A percentile compares a stretch with the other conserved stretches of the same genome.
phyloP scores from a whole-genome alignment of 1,140 invertebrate species.

The Amyelois transitella region DNA sequence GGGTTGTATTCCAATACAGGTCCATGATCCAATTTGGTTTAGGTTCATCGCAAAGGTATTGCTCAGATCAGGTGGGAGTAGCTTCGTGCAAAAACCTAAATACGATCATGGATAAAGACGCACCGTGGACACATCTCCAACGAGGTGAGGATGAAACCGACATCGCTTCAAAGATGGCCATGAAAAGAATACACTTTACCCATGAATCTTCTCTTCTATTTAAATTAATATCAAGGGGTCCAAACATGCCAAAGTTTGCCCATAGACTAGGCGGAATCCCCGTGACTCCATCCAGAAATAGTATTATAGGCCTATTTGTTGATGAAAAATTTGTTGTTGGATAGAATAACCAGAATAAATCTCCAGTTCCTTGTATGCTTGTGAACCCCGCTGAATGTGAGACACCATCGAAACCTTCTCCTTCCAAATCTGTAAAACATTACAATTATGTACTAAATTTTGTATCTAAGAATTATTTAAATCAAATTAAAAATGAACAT shows the following conservation, averaged over 20 bases:
- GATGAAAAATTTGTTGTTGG: conserved; percentile 17
- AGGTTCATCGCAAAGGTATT: too few relatives aligned
- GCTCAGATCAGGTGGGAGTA: too few relatives aligned
- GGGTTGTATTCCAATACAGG: too few relatives aligned
- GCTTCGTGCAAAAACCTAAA: too few relatives aligned
- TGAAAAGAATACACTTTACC: conserved; percentile 23
- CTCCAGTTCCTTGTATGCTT: conserved; percentile 30
- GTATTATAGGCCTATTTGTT: conserved; percentile 29
- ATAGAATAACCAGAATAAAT: conserved; percentile 65
- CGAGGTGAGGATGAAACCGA: too few relatives aligned
- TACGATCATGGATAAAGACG: too few relatives aligned
- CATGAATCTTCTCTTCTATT: conserved; percentile 41
- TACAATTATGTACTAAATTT: neutral
- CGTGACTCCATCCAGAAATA: conserved; percentile 53
- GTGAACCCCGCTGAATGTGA: conserved; percentile 38
- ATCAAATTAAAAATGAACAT: neutral
- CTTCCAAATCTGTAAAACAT: conserved; percentile 32
- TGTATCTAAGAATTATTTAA: neutral
- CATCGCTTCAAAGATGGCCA: neutral
- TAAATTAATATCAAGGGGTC: conserved; percentile 46
- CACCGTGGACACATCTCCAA: too few relatives aligned
- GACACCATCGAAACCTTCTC: conserved; percentile 27
- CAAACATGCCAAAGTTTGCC: conserved; percentile 56
- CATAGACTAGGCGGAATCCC: conserved; percentile 43
- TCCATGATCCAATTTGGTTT: too few relatives aligned